Conservation (phyloP, 2,888 invertebrate genomes). For the Merodon equestris region DNA sequence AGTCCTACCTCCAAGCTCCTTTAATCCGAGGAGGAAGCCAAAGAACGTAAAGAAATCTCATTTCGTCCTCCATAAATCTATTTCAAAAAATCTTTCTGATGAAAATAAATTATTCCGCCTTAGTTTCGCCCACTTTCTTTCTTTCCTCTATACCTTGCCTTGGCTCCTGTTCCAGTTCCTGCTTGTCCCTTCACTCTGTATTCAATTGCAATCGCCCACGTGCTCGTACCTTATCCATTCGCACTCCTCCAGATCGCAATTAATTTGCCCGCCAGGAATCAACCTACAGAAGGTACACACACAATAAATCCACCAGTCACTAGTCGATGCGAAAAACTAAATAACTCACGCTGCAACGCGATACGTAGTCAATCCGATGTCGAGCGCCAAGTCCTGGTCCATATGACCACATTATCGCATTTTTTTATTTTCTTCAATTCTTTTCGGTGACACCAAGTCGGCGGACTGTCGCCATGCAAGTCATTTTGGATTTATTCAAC, state of each 20-base stretch:
- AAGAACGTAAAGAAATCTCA: background rate
- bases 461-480: conserved; percentile 3
- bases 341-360: conserved; percentile 40
- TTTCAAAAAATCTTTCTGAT: conserved; percentile 38
- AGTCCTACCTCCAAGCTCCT: background rate
- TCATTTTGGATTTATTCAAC: conserved; percentile 31
- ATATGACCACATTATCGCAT: conserved; percentile 34
- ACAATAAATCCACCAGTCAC: conserved; percentile 13
- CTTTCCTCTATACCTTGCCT: background rate
- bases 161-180: conserved; percentile 21
- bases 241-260: conserved; percentile 44
- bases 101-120: conserved; percentile 62
- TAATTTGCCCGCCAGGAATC: conserved; percentile 49
- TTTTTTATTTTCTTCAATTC: conserved; percentile 1
- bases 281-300: conserved; percentile 37
- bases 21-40: background rate
- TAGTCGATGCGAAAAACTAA: conserved; percentile 24
- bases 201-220: too few relatives aligned
- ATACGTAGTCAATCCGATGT: too few relatives aligned
- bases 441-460: conserved; percentile 32
- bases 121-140: conserved; percentile 53
- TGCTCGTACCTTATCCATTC: conserved; percentile 37
- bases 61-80: conserved; percentile 43
- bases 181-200: too few relatives aligned
- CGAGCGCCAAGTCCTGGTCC: too few relatives aligned